Evolutionary conservation across 1,140 invertebrate species (phyloP).

Genomic region (Drosophila elegans): DNA sequence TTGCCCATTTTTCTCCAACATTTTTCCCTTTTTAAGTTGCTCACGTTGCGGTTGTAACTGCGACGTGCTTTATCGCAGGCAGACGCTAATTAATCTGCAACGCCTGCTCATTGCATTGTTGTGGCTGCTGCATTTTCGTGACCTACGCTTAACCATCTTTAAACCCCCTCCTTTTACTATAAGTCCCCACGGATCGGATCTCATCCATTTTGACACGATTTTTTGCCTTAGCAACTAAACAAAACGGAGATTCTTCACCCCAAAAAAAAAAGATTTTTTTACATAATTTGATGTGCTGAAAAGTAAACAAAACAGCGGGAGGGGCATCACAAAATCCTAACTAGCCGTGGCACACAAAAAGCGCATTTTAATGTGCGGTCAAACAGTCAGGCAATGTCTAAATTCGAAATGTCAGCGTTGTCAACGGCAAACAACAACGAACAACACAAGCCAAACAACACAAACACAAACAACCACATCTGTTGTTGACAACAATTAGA

Average conservation of each 20-base stretch:
- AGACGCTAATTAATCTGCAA: constrained; percentile 79
- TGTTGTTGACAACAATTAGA: constrained; percentile 64
- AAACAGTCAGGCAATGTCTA: constrained; percentile 65
- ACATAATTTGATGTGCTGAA: constrained; percentile 52
- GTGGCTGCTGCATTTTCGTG: constrained; percentile 63
- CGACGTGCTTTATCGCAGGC: constrained; percentile 73
- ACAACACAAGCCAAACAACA: constrained; percentile 15
- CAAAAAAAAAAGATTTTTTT: constrained; percentile 32
- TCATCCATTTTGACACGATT: constrained; percentile 57
- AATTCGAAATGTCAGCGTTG: constrained; percentile 80
- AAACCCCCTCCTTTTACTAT: constrained; percentile 2
- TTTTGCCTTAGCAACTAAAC: constrained; percentile 49
- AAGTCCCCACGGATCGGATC: not conserved
- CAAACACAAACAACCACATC: constrained; percentile 38
- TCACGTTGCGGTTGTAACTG: constrained; percentile 43
- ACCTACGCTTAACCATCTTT: constrained; percentile 6
- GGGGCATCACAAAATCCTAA: constrained; percentile 34
- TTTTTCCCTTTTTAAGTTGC: constrained; percentile 31
- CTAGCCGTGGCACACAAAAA: constrained; percentile 72
- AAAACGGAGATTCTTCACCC: constrained; percentile 37
- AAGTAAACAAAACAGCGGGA: not conserved
- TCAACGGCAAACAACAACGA: constrained; percentile 59
- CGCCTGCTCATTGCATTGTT: constrained; percentile 58
- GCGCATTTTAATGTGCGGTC: constrained; percentile 59
- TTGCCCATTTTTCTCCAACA: not conserved